These are phyloP conservation scores for Macquaria australasica DNA, from an alignment of 2,113 vertebrate genomes.

Conservation along the genomic window DNA sequence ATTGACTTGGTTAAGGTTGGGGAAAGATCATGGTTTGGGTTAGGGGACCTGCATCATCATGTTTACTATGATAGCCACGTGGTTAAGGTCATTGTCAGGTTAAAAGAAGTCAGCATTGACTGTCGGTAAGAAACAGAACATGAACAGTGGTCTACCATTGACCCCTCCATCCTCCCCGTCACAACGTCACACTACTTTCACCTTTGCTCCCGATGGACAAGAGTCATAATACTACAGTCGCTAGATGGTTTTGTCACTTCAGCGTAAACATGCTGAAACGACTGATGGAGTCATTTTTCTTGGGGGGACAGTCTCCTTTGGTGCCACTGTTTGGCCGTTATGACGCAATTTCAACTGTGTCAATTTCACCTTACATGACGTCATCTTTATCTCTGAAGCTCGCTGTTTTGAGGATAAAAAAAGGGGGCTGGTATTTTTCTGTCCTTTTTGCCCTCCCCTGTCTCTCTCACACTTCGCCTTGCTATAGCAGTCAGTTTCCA, in stretches of 20 bases:
- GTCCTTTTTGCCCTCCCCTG: slow-evolving; percentile 37
- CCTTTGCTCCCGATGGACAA: neutral
- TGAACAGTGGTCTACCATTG: neutral
- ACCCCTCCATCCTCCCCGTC: neutral
- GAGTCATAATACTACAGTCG: neutral
- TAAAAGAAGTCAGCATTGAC: too few relatives aligned
- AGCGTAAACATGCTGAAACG: neutral
- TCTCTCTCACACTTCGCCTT: slow-evolving; percentile 38
- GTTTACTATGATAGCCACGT: neutral
- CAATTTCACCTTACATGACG: neutral
- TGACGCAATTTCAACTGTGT: slow-evolving; percentile 15
- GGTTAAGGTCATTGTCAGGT: neutral
- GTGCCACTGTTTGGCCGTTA: neutral
- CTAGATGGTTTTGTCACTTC: slow-evolving; percentile 3
- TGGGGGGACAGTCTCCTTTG: neutral
- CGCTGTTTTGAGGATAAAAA: neutral
- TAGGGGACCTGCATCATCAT: neutral
- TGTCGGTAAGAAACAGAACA: neutral
- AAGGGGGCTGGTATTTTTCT: neutral
- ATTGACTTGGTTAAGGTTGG: too few relatives aligned
- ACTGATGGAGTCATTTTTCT: neutral
- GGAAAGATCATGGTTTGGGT: neutral
- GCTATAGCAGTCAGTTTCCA: slow-evolving; percentile 44
- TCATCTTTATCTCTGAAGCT: slow-evolving; percentile 24
- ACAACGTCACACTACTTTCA: neutral